Conservation (phyloP, 1,140 invertebrate species). For the Hycleus phaleratus region DNA sequence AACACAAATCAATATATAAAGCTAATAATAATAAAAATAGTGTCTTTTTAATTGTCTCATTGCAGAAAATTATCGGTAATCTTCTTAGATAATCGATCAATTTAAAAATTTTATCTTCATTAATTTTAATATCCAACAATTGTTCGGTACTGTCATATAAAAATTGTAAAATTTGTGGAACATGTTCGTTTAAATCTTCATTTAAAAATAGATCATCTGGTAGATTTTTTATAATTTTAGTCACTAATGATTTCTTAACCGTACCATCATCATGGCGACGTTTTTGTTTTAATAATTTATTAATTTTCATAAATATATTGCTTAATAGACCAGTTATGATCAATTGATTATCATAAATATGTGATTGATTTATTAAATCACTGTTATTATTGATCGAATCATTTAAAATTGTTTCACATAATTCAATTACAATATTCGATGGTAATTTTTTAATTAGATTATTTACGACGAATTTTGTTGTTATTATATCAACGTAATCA, state of each 20-base stretch:
- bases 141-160: background rate
- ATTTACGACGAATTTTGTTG: slow-evolving; percentile 29
- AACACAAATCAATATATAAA: slow-evolving; percentile 20
- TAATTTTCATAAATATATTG: slow-evolving; percentile 24
- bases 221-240: slow-evolving; percentile 13
- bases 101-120: slow-evolving; percentile 17
- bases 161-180: background rate
- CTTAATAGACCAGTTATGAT: slow-evolving; percentile 20
- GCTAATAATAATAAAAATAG: slow-evolving; percentile 24
- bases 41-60: slow-evolving; percentile 17
- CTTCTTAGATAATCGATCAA: slow-evolving; percentile 18
- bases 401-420: slow-evolving; percentile 17
- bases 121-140: slow-evolving; percentile 1
- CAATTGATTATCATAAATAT: slow-evolving; percentile 16
- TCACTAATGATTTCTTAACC: slow-evolving; percentile 8
- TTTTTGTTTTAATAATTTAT: slow-evolving; percentile 24
- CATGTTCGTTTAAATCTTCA: slow-evolving; percentile 1
- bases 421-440: background rate
- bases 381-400: slow-evolving; percentile 3
- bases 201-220: no score
- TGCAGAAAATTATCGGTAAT: slow-evolving; percentile 22
- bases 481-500: slow-evolving; percentile 28
- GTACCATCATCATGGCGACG: slow-evolving; percentile 23
- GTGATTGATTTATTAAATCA: slow-evolving; percentile 3
- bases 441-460: slow-evolving; percentile 28